These are phyloP conservation scores for Leucopsar rothschildi DNA, from an alignment of 2,113 vertebrate genomes.

Conservation along the genomic window DNA sequence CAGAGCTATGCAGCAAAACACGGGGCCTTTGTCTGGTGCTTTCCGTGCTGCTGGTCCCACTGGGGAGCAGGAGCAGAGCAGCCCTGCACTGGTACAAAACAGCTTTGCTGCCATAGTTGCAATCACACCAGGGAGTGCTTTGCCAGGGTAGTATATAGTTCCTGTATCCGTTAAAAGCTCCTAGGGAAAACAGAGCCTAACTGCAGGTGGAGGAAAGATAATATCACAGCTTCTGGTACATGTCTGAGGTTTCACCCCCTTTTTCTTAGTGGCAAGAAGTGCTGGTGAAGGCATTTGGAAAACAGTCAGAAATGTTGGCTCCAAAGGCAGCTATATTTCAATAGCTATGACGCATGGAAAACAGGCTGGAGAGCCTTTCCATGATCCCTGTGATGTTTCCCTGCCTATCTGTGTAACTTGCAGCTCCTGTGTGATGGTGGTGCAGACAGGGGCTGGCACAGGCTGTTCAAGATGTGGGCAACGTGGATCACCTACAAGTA, in stretches of 20 bases:
- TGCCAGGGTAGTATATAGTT: conserved; percentile 17
- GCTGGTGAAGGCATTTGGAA: not conserved
- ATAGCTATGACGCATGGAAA: not conserved
- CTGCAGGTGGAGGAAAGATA: conserved; percentile 35
- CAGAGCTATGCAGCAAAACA: not conserved
- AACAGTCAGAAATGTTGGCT: not conserved
- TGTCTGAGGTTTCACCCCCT: not conserved
- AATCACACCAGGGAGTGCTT: conserved; percentile 56
- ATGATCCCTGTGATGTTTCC: not conserved
- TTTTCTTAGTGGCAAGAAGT: not conserved
- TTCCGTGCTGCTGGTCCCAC: not conserved
- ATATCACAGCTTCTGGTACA: conserved; percentile 20
- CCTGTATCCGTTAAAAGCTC: conserved; percentile 43
- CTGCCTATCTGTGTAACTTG: not conserved
- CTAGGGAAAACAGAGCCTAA: conserved; percentile 51
- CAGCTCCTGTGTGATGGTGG: not conserved
- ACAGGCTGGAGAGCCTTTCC: not conserved
- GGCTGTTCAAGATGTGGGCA: not conserved
- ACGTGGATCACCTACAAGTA: not conserved
- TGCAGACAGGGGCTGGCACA: not conserved
- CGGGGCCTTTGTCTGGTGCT: not conserved
- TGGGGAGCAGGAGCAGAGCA: not conserved
- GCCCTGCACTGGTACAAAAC: not conserved
- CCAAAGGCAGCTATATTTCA: not conserved
- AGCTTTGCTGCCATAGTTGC: conserved; percentile 24